A percentile compares a stretch with the other conserved stretches of the same genome.
Evolutionary conservation across 2,113 vertebrate species (phyloP).

Genomic region (Podarcis raffonei): DNA sequence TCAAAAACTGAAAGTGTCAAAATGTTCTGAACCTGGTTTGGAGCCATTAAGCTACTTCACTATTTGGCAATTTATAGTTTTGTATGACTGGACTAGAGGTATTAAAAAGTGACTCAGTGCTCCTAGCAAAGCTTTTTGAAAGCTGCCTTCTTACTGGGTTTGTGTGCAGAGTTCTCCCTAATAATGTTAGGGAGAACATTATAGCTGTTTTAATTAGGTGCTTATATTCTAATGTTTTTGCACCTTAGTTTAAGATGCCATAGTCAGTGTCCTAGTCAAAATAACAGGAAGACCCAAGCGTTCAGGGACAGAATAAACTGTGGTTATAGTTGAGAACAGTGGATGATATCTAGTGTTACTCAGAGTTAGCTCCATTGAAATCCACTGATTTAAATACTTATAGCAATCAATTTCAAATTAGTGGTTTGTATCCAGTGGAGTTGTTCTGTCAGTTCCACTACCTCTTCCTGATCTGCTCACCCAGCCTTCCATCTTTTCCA

Average conservation of each 20-base stretch:
- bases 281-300: background rate
- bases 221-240: background rate
- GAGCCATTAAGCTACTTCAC: conserved; percentile 3
- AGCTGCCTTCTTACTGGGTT: background rate
- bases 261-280: background rate
- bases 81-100: background rate
- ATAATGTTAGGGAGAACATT: background rate
- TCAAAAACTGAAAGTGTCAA: background rate
- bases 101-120: conserved; percentile 9
- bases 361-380: no score
- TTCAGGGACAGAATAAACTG: background rate
- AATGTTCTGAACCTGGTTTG: conserved; percentile 17
- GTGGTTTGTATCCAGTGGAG: no score
- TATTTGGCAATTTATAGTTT: background rate
- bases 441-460: no score
- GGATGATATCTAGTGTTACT: no score
- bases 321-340: background rate
- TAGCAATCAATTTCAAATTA: no score
- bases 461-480: no score
- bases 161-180: background rate
- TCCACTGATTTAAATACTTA: no score
- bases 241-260: background rate
- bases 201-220: background rate
- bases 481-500: no score
- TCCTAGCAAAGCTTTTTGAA: background rate